Conservation (phyloP, 1,140 invertebrate genomes). For the Brachionus asplanchnoidis region DNA sequence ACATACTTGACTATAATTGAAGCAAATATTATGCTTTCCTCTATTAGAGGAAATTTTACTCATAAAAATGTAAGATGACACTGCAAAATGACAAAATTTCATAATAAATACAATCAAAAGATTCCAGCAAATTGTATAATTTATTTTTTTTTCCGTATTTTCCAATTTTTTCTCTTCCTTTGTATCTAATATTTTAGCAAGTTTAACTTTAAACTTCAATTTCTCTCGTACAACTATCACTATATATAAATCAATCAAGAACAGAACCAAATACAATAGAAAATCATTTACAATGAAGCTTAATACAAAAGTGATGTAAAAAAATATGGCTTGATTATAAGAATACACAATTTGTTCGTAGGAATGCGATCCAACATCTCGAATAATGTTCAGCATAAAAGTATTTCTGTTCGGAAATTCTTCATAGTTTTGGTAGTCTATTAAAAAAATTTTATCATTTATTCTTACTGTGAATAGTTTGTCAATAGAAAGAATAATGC, state of each 20-base stretch:
- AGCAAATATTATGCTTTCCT: background rate
- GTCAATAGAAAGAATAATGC: background rate
- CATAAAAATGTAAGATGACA: background rate
- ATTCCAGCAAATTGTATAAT: background rate
- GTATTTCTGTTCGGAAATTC: slow-evolving; percentile 2
- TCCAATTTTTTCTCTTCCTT: background rate
- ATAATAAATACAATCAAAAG: background rate
- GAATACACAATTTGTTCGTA: background rate
- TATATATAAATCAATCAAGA: background rate
- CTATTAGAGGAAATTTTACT: background rate
- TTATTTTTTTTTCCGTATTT: background rate
- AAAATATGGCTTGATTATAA: background rate
- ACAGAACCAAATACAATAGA: background rate
- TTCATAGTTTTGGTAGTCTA: background rate
- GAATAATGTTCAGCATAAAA: background rate
- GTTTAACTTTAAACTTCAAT: no score
- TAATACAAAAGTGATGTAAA: background rate
- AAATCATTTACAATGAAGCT: background rate
- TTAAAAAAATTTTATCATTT: background rate
- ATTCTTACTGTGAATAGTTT: background rate
- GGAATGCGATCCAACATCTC: background rate
- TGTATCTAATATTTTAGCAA: background rate
- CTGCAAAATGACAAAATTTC: background rate
- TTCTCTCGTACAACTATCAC: background rate
- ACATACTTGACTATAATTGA: background rate